Evolutionary conservation across 37 sponge, comb jelly and placozoan genomes (phyloP).

Genomic region (Spongilla lacustris): DNA sequence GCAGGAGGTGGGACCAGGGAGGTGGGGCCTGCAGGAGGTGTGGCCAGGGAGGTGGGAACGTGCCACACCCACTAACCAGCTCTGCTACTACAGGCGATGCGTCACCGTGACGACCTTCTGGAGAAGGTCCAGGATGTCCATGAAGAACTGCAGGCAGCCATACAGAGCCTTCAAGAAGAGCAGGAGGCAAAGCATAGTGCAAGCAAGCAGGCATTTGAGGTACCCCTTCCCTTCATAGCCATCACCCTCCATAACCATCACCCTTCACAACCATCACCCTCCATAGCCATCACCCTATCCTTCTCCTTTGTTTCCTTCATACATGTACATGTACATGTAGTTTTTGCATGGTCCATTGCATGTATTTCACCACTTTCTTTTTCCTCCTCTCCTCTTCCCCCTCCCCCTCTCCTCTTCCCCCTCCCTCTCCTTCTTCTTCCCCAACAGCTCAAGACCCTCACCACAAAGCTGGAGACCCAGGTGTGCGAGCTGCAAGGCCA

Average conservation of each 20-base stretch:
- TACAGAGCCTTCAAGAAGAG: slow-evolving; percentile 37
- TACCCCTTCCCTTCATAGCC: not conserved
- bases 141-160: slow-evolving; percentile 58
- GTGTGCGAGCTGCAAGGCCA: slow-evolving; percentile 31
- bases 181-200: not conserved
- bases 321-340: too few species aligned
- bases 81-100: slow-evolving; percentile 49
- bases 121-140: slow-evolving; percentile 61
- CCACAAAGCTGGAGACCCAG: slow-evolving; percentile 33
- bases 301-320: too few species aligned
- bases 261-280: too few species aligned
- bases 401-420: not conserved
- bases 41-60: too few species aligned
- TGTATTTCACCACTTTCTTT: not conserved
- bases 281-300: too few species aligned
- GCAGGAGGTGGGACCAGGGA: not conserved
- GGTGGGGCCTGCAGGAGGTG: not conserved
- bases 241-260: too few species aligned
- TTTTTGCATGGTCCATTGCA: too few species aligned
- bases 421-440: not conserved
- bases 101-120: slow-evolving; percentile 39
- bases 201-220: slow-evolving; percentile 35
- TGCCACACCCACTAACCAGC: not conserved
- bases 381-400: not conserved
- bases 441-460: not conserved